phyloP scores from a whole-genome alignment of 2,797 vertebrate genomes.

The Molossus alvarezi region DNA sequence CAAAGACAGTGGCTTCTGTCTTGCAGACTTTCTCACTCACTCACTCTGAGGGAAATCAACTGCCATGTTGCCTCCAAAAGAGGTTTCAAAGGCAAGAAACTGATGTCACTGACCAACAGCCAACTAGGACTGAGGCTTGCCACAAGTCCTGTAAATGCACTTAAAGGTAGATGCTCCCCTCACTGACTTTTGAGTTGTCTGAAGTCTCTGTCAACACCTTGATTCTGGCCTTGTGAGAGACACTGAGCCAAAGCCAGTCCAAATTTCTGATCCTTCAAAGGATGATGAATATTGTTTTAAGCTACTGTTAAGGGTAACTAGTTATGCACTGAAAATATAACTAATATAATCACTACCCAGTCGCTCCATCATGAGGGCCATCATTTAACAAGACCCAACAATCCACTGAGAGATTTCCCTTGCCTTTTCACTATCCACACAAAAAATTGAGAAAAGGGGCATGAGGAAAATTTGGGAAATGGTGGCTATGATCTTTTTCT shows the following conservation, averaged over 20 bases:
- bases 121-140: neutral
- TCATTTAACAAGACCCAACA: slow-evolving; percentile 20
- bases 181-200: neutral
- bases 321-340: slow-evolving; percentile 12
- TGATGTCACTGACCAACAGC: neutral
- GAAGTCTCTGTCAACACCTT: neutral
- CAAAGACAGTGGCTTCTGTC: neutral
- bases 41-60: neutral
- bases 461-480: neutral
- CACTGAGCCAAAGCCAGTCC: neutral
- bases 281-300: slow-evolving; percentile 25
- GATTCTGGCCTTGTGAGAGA: neutral
- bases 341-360: neutral
- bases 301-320: neutral
- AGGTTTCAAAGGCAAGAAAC: neutral
- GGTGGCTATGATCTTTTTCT: neutral
- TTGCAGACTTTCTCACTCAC: neutral
- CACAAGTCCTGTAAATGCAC: neutral
- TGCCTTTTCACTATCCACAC: slow-evolving; percentile 31
- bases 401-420: neutral
- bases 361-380: neutral
- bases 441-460: neutral
- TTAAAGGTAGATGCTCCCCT: neutral
- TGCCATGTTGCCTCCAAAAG: neutral
- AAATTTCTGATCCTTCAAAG: neutral